Base-by-base conservation (phyloP, 2,113 vertebrate genomes). In the Tenrec ecaudatus region DNA sequence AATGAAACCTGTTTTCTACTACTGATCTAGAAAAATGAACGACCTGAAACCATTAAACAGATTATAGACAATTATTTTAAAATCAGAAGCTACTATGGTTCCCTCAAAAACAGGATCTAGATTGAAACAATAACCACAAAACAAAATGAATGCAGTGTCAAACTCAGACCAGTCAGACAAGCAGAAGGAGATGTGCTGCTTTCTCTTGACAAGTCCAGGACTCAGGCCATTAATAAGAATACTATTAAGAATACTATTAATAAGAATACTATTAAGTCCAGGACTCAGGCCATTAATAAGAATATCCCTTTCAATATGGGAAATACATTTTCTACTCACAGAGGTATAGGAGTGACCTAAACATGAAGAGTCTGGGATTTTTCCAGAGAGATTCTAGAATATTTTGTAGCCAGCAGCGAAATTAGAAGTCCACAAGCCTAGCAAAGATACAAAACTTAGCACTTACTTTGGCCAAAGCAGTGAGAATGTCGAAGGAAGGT, bases 401-500 rank as follows among this genome's bases (percentile, higher is more conserved):
- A 33, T 81, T 73, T 10, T 57, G 4, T 71, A 53, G 93, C 57
- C 75, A 47, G 58, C 62, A 93, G 33, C 85, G 89, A 86, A 90
- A 86, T 94, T 80, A 94, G 62, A 95, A 95, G 86, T 73, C 43
- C 62, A 79, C 7, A 80, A 87, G 84, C 90, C 82, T 93, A 92
- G 88, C 81, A 96, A 89, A 58, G 85, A 79, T 84, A 86, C 16
- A 64, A 97, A 90, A 64, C 92, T 93, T 97, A 97, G 95, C 88
- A 98, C 99, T 97, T 97, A 99, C 99, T 98, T 99, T 99, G 96
- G 99, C 98, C 75, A 99, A 98, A 81, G 99, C 98, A 97, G 98
- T 98, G 97, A 99, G 98, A 95, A 98, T 97, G 88, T 99, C 98
- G 97, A 98, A 97, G 94, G 98, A 98, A 90, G 98, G 96, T 1